Base-by-base conservation (phyloP, 2,888 invertebrate species). In the Pardosa pseudoannulata region DNA sequence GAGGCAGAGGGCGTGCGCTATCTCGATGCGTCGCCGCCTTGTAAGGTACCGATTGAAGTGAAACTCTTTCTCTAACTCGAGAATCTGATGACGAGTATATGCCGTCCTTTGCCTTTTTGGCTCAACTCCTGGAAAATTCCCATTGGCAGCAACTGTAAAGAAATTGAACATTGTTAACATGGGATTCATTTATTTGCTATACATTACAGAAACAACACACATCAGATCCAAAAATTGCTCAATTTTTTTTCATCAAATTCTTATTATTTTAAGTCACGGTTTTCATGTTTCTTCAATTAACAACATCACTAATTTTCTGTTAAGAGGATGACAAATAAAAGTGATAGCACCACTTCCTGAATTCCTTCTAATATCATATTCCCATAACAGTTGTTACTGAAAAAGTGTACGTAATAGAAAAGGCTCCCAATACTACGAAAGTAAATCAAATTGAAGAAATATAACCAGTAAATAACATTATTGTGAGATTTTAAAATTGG, bases 41-140 rank as follows among this genome's bases (percentile, higher is more conserved):
- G 98, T 98, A 92, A 98, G 94, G 93, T 98, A 98, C 91, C 97
- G 94, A 93, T 98, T 98, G 94, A 96, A 98, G 92, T 98, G 98
- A 92, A 98, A 98, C 93, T 98, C 98, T 92, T 98, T 98, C 92
- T 98, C 98, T 91, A 98, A 93, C 93, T 98, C 98, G 92, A 98
- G 94, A 91, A 98, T 98, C 94, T 98, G 98, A 93, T 98, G 97
- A 92, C 98, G 95, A 88, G 98, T 98, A 94, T 98, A 98, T 88
- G 98, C 98, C 89, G 98, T 98, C 90, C 98, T 94, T 92, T 98
- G 98, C 88, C 98, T 94, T 92, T 98, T 98, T 74, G 97, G 97
- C 92, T 98, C 97, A 95, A 96, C 96, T 88, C 97, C 97, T 9
- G 97, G 96, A 92, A 94, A 97, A 72, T 95, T 94, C 27, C 88